Conservation (phyloP, 2,113 vertebrate genomes). For the Eudyptes chrysolophus region DNA sequence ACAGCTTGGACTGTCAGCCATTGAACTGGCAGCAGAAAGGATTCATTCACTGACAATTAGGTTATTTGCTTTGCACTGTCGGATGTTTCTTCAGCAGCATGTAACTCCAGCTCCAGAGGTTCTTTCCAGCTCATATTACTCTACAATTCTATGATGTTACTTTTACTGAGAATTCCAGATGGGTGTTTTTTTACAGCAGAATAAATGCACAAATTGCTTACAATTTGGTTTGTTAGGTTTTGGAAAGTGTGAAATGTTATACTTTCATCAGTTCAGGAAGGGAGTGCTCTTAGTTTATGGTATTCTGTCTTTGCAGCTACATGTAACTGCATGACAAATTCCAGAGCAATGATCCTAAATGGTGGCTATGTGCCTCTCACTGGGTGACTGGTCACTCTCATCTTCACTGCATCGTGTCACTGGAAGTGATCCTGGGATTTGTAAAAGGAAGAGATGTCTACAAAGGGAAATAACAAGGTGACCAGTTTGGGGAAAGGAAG, state of each 20-base stretch:
- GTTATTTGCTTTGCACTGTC: neutral
- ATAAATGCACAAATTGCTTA: neutral
- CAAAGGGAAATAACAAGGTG: neutral
- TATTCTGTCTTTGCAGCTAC: neutral
- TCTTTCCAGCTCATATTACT: neutral
- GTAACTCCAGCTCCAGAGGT: neutral
- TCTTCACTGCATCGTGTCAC: neutral
- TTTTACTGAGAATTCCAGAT: neutral
- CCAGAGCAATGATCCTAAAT: neutral
- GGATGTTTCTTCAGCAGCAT: neutral
- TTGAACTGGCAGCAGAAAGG: neutral
- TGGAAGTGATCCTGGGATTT: neutral
- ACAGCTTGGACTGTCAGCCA: neutral
- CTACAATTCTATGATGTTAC: neutral
- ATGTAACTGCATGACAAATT: neutral
- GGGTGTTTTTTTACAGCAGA: neutral
- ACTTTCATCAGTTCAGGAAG: neutral
- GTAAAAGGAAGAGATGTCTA: neutral
- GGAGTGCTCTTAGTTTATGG: neutral
- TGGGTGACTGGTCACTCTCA: neutral
- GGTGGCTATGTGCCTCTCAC: neutral
- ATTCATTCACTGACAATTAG: neutral
- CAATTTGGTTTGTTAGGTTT: neutral
- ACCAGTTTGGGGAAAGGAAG: accelerated
- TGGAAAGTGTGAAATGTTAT: neutral